Base-by-base conservation (phyloP, 2,888 invertebrate genomes). In the Galerucella pusilla region DNA sequence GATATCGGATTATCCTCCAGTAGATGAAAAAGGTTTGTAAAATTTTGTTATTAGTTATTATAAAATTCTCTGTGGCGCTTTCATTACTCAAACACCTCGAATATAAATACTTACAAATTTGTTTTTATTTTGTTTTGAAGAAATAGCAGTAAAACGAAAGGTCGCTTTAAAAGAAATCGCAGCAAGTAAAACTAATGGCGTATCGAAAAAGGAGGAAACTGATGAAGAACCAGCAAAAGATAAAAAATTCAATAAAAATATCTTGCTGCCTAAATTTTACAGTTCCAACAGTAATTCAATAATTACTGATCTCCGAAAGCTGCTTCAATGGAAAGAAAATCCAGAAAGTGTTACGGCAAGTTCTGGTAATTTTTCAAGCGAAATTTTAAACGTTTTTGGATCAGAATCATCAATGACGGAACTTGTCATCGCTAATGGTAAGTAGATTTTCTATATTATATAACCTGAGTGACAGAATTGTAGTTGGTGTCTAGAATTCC, bases 1-100 rank as follows among this genome's bases (percentile, higher is more conserved):
- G 68, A 83, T 90, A 0, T 87, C 88, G 0, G 84, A 89, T 71
- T 88, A 91, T 84, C 88, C 89, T 12, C 84, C 88, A 0, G 52
- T 79, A 71, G 81, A 79, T 46, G 82, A 82, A 77, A 84, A 82
- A 81, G 86, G 85, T 84, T 74, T 71, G 25, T 46, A 14, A n/a
- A n/a, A 12, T 49, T 49, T 14, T 49, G 2, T 14, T 14, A 49
- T 2, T 46, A 2, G 9, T 46, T 46, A 9, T 46, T 46, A 46
- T 10, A 46, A 46, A 46, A 12, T 49, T 65, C 42, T 52, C 4
- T 9, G 42, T 74, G 28, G 28, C 28, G 28, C 28, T 3, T 28
- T 28, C 2, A 28, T 28, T 28, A 28, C 1, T 28, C 28, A 4
- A 28, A 28, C 2, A 28, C 28, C 20, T 7, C 4, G 54, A 54